phyloP scores from a whole-genome alignment of 1,140 invertebrate species.

The Lepidurus arcticus region DNA sequence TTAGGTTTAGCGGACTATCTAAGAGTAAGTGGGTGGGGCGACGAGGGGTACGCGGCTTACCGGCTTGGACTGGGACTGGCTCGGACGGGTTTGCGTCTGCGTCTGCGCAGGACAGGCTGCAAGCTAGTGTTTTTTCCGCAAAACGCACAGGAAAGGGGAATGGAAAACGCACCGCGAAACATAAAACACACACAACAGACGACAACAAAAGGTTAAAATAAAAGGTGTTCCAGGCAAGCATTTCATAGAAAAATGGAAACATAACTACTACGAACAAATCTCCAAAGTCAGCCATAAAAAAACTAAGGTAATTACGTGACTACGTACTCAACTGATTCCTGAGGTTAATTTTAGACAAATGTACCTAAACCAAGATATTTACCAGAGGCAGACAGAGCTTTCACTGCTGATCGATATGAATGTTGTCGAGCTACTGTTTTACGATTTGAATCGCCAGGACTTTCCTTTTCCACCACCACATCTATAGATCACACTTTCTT shows the following conservation, averaged over 20 bases:
- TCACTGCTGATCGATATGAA: slow-evolving; percentile 34
- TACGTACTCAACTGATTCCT: neutral
- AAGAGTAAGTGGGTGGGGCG: slow-evolving; percentile 12
- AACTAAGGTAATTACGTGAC: neutral
- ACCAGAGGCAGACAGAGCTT: slow-evolving; percentile 23
- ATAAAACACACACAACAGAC: neutral
- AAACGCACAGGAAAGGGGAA: neutral
- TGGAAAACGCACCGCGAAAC: neutral
- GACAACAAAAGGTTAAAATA: no score
- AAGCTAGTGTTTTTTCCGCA: neutral
- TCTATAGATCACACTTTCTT: slow-evolving; percentile 17
- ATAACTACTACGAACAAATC: no score
- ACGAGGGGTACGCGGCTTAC: neutral
- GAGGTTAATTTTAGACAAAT: neutral
- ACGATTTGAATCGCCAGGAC: slow-evolving; percentile 23
- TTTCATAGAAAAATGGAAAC: no score
- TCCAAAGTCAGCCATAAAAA: neutral
- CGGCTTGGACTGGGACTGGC: neutral
- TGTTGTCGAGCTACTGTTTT: slow-evolving; percentile 33
- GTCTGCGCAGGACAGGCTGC: neutral
- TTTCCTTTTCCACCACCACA: slow-evolving; percentile 22
- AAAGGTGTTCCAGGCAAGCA: no score
- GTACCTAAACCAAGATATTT: neutral
- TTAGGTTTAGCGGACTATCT: slow-evolving; percentile 15
- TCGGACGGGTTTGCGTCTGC: neutral